Percentiles rank a stretch among this genome's conserved stretches.
Evolutionary conservation across 1,140 invertebrate species (phyloP).

Genomic region (Ceratitis capitata): DNA sequence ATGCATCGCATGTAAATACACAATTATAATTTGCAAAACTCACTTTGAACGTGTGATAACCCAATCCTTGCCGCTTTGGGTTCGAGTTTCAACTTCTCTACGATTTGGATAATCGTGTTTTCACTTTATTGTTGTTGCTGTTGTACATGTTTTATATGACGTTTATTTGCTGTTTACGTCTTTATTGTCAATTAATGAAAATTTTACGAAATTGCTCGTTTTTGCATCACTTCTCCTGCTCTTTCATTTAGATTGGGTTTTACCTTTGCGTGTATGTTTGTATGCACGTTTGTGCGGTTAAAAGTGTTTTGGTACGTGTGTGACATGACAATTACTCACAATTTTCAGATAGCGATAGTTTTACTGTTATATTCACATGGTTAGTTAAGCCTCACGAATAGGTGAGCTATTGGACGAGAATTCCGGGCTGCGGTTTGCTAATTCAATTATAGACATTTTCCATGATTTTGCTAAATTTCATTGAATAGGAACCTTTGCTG

Average conservation of each 20-base stretch:
- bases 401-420: neutral
- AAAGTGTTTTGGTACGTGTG: too few relatives aligned
- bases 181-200: conserved; percentile 29
- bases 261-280: neutral
- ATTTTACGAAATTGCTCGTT: neutral
- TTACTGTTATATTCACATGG: neutral
- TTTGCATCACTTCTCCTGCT: neutral
- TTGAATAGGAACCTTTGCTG: neutral
- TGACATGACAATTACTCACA: neutral
- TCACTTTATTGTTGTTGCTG: neutral
- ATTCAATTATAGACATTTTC: conserved; percentile 7
- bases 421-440: neutral
- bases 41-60: conserved; percentile 23
- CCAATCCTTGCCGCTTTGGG: neutral
- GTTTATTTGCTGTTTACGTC: conserved; percentile 25
- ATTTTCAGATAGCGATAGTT: neutral
- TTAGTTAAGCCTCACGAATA: neutral
- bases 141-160: neutral
- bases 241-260: neutral
- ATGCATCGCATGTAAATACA: conserved; percentile 31
- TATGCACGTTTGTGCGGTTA: neutral
- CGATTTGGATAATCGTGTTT: neutral
- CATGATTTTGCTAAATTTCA: neutral
- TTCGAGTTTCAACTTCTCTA: neutral
- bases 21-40: conserved; percentile 29